Base-by-base conservation (phyloP, 23 tunicate species). In the Ciona savignyi region DNA sequence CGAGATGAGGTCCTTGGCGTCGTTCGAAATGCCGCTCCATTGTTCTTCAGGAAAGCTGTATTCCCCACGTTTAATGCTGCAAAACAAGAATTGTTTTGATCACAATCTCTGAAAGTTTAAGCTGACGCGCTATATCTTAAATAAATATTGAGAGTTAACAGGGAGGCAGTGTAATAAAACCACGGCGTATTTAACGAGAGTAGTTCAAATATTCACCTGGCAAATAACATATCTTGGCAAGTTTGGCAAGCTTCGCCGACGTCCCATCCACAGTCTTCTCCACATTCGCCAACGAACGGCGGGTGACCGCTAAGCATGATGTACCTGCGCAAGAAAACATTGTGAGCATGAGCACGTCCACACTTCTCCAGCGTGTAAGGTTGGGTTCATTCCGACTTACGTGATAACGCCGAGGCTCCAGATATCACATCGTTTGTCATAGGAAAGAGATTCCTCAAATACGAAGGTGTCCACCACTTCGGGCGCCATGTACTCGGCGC, bases 401-500 rank as follows among this genome's bases (percentile, higher is more conserved):
- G 84, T 83, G 32, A 95, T 95, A 22, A 95, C 99, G 2, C 99
- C 99, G 20, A 95, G 77, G 71, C 99, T 95, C 99, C 99, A 95
- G 19, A 95, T 88, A 63, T 95, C 99, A 67, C 99, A 95, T 3
- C 89, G 85, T 80, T 95, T 85, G 78, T 95, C 99, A 65, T 95
- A 95, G 65, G 86, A 80, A 23, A 85, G 80, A 0, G 90, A 70
- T 29, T 95, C 99, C 28, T 95, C 92, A 69, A 68, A 86, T 22
- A 93, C 88, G 62, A 95, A 95, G 1, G 99, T 90, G 70, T 91
- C 96, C 56, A 95, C 99, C 30, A 95, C 99, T 60, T 95, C 99
- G 30, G 99, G 99, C 0, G 99, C 99, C 99, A 95, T 95, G 68
- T 89, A 95, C 65, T 95, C 99, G 27, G 99, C 99, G 32, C 96